These are phyloP conservation scores for Stenichneumon culpator DNA, from an alignment of 2,888 invertebrate species.

Conservation along the genomic window DNA sequence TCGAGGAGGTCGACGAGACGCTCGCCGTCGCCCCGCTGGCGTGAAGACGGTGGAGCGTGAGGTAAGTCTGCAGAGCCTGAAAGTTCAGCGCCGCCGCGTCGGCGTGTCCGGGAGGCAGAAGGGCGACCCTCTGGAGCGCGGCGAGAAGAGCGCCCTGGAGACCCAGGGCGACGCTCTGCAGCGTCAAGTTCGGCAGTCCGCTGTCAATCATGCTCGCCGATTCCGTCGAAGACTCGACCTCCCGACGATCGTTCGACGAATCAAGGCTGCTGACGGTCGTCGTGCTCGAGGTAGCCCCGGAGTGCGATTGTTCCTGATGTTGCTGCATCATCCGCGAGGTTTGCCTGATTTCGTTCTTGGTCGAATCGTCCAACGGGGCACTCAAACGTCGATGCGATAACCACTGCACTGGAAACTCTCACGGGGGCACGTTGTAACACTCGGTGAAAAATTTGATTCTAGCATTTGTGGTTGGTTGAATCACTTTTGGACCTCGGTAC, in stretches of 20 bases:
- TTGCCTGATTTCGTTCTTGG: background rate
- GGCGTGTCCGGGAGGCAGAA: constrained; percentile 93
- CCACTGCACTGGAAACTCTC: constrained; percentile 13
- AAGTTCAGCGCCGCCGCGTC: constrained; percentile 94
- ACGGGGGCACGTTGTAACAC: background rate
- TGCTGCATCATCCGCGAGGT: constrained; percentile 75
- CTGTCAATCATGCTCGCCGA: constrained; percentile 68
- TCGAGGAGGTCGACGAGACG: constrained; percentile 77
- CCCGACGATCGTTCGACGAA: constrained; percentile 72
- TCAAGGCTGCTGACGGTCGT: constrained; percentile 61
- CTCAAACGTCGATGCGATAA: background rate
- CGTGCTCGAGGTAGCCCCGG: constrained; percentile 61
- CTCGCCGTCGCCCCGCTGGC: constrained; percentile 87
- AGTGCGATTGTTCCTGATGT: constrained; percentile 72
- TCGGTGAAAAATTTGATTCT: background rate
- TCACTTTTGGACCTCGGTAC: background rate
- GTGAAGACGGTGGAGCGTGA: constrained; percentile 93
- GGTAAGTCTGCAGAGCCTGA: constrained; percentile 94
- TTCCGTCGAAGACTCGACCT: constrained; percentile 71
- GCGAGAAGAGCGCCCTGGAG: constrained; percentile 94
- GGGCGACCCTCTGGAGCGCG: constrained; percentile 93
- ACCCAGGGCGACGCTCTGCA: constrained; percentile 92
- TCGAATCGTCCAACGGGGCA: background rate
- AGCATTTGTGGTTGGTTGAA: background rate
- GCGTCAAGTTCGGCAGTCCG: constrained; percentile 79